Conservation (phyloP, 2,113 vertebrate genomes). For the Clarias batrachus region DNA sequence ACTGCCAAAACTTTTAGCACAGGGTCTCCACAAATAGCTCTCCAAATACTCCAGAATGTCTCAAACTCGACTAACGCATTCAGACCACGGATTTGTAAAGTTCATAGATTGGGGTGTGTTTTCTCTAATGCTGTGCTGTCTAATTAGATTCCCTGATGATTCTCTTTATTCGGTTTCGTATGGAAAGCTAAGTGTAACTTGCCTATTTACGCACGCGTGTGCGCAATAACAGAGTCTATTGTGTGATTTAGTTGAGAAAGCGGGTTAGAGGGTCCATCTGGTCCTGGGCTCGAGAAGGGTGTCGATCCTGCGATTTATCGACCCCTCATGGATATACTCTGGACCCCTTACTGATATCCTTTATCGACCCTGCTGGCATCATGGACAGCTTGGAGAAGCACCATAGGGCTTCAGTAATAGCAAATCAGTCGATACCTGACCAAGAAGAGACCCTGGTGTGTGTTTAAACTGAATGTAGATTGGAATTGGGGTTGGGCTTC, state of each 20-base stretch:
- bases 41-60: background rate
- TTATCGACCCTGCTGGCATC: constrained; percentile 3
- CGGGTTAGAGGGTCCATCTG: background rate
- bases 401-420: background rate
- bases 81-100: background rate
- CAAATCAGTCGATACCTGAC: constrained; percentile 6
- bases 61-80: no score
- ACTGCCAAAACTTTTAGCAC: constrained; percentile 26
- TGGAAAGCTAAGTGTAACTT: background rate
- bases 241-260: background rate
- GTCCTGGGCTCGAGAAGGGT: background rate
- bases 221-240: background rate
- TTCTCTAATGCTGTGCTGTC: background rate
- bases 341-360: constrained; percentile 5
- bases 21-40: background rate
- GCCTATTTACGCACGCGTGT: background rate
- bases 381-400: background rate
- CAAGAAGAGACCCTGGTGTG: constrained; percentile 16
- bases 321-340: constrained; percentile 1
- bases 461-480: background rate
- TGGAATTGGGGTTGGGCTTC: background rate
- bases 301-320: constrained; percentile 9
- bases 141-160: background rate
- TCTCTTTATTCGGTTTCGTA: background rate
- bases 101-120: background rate